Evolutionary conservation across 1,140 invertebrate genomes (phyloP), one percentile per base, ranked within the genome.

Genomic region (Eurosta solidaginis): DNA sequence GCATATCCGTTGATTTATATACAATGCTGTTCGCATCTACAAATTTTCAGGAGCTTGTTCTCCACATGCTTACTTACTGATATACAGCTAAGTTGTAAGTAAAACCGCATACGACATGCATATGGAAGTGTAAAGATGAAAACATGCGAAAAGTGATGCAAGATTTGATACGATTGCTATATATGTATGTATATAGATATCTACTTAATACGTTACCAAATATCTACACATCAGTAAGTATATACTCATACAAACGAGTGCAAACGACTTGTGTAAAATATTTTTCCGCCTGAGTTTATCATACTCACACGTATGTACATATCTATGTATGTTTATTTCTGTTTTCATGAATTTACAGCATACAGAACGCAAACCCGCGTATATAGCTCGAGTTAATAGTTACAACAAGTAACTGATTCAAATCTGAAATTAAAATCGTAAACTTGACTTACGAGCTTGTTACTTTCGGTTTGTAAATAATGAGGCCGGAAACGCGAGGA

Each of bases 1-100:
- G 84, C 84, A 85, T 85, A 85, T 85, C 80, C 84, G 81, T 83
- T 85, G 84, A 85, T 85, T 85, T 85, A 85, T 85, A 82, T 81
- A 68, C 42, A 68, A 40, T 27, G 59, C 33, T 33, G 33, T 40
- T 68, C 59, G 17, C 9, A 20, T 17, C 59, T 40, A 68, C 59
- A 68, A 68, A 68, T 68, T 68, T 68, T 68, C 59, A 68, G n/a
- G n/a, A n/a, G 33, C 59, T 20, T 68, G 59, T 68, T 33, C 40
- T 68, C 59, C 10, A 40, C 59, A 68, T 68, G 40, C 40, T 68
- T 68, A n/a, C n/a, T n/a, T n/a, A n/a, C n/a, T n/a, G n/a, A n/a
- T n/a, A 68, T 40, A 40, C 33, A 40, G 12, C 59, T 29, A 42
- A 68, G 33, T 68, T 7, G 59, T 20, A 20, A 20, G 29, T 22